phyloP scores from a whole-genome alignment of 1,140 invertebrate genomes.

The Drosophila santomea region DNA sequence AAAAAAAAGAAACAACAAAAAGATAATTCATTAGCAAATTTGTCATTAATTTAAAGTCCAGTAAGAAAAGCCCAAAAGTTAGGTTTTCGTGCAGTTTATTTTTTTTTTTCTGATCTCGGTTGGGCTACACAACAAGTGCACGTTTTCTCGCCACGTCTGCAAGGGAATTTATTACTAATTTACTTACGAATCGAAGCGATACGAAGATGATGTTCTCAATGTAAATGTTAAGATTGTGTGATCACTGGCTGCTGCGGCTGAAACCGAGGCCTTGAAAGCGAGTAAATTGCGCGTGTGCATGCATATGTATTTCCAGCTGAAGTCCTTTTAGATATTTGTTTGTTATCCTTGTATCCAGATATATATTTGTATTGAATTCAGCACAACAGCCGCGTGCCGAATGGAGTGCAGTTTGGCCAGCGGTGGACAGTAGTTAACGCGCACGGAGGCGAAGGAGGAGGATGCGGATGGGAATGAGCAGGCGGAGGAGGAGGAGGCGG shows the following conservation, averaged over 20 bases:
- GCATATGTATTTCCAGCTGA: slow-evolving; percentile 14
- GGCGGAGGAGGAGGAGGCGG: not conserved
- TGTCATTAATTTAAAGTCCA: slow-evolving; percentile 16
- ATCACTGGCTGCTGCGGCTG: slow-evolving; percentile 12
- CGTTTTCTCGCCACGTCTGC: slow-evolving; percentile 9
- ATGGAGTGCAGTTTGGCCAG: slow-evolving; percentile 5
- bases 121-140: slow-evolving; percentile 17
- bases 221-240: slow-evolving; percentile 33
- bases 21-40: slow-evolving; percentile 20
- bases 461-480: not conserved
- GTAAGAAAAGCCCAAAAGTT: slow-evolving; percentile 15
- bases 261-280: slow-evolving; percentile 24
- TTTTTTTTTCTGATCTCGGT: slow-evolving; percentile 35
- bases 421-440: slow-evolving; percentile 14
- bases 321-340: slow-evolving; percentile 36
- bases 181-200: slow-evolving; percentile 17
- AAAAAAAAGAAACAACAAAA: not conserved
- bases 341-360: slow-evolving; percentile 30
- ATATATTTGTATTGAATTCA: slow-evolving; percentile 33
- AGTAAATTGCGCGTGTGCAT: slow-evolving; percentile 13
- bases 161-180: slow-evolving; percentile 8
- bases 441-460: not conserved
- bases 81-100: slow-evolving; percentile 14
- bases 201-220: slow-evolving; percentile 12
- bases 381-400: slow-evolving; percentile 23